A percentile compares a stretch with the other conserved stretches of the same genome.
phyloP scores from a whole-genome alignment of 1,140 invertebrate genomes.

The Acromyrmex heyeri region DNA sequence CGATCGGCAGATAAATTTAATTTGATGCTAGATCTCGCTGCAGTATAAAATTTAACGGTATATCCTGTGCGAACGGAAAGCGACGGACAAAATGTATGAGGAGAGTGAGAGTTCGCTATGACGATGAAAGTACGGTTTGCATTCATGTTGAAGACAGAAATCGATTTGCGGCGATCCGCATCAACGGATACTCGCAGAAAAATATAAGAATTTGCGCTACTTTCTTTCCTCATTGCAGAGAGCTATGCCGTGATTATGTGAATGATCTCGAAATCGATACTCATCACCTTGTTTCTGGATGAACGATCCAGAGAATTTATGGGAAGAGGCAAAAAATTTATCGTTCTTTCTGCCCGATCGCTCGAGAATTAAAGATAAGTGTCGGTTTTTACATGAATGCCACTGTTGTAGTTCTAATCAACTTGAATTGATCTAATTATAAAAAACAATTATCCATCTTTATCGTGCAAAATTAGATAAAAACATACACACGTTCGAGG shows the following conservation, averaged over 20 bases:
- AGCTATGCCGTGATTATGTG: conserved; percentile 41
- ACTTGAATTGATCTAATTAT: conserved; percentile 8
- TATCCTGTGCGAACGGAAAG: conserved; percentile 37
- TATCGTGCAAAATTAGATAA: background rate
- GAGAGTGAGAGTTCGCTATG: conserved; percentile 49
- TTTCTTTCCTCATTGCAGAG: conserved; percentile 67
- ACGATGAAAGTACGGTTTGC: conserved; percentile 67
- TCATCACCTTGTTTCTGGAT: conserved; percentile 52
- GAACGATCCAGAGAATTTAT: background rate
- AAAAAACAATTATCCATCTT: background rate
- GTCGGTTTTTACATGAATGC: background rate
- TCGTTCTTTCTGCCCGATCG: background rate
- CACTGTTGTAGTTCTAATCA: background rate
- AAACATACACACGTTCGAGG: background rate
- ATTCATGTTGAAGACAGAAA: conserved; percentile 64
- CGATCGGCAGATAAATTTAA: conserved; percentile 35
- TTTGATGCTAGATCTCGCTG: conserved; percentile 57
- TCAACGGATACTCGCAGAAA: conserved; percentile 58
- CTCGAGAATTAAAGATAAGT: background rate
- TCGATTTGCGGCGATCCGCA: conserved; percentile 58
- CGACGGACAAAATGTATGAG: conserved; percentile 26
- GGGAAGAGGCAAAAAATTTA: background rate
- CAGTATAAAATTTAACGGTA: conserved; percentile 63
- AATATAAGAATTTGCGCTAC: conserved; percentile 69
- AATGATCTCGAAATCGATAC: conserved; percentile 65